Conservation (phyloP, 2,797 vertebrate genomes). For the Gephyroberyx darwinii region DNA sequence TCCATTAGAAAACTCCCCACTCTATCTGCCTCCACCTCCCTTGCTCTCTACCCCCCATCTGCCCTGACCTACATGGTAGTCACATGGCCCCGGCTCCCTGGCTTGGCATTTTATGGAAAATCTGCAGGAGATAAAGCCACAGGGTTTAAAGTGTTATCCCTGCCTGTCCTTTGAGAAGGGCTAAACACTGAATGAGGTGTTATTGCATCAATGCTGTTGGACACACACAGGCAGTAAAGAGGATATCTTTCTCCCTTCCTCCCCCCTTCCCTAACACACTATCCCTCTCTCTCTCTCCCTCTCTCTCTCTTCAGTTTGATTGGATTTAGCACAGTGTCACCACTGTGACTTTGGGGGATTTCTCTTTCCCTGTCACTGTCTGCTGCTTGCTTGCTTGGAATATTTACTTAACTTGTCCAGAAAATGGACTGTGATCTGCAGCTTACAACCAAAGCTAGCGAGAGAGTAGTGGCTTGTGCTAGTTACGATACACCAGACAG, state of each 20-base stretch:
- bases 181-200: slow-evolving; percentile 81
- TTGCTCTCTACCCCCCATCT: slow-evolving; percentile 75
- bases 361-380: slow-evolving; percentile 73
- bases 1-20: slow-evolving; percentile 71
- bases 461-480: slow-evolving; percentile 72
- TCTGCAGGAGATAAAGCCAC: slow-evolving; percentile 84
- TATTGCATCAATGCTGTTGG: slow-evolving; percentile 81
- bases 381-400: slow-evolving; percentile 70
- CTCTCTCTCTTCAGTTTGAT: slow-evolving; percentile 77
- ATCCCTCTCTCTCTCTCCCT: slow-evolving; percentile 28
- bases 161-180: slow-evolving; percentile 82
- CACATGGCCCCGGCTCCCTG: slow-evolving; percentile 81
- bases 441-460: slow-evolving; percentile 70
- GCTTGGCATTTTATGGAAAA: slow-evolving; percentile 85
- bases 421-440: slow-evolving; percentile 81
- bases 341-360: slow-evolving; percentile 79
- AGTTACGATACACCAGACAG: slow-evolving; percentile 72
- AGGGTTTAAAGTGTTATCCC: slow-evolving; percentile 83
- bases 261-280: slow-evolving; percentile 28
- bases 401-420: slow-evolving; percentile 82
- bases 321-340: slow-evolving; percentile 81
- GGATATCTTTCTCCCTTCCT: slow-evolving; percentile 70
- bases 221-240: slow-evolving; percentile 76
- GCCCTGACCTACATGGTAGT: slow-evolving; percentile 86
- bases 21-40: slow-evolving; percentile 66